Percentiles rank a stretch among this genome's conserved stretches.
Conservation (phyloP, 2,797 vertebrate genomes). For the Gymnocypris eckloni region DNA sequence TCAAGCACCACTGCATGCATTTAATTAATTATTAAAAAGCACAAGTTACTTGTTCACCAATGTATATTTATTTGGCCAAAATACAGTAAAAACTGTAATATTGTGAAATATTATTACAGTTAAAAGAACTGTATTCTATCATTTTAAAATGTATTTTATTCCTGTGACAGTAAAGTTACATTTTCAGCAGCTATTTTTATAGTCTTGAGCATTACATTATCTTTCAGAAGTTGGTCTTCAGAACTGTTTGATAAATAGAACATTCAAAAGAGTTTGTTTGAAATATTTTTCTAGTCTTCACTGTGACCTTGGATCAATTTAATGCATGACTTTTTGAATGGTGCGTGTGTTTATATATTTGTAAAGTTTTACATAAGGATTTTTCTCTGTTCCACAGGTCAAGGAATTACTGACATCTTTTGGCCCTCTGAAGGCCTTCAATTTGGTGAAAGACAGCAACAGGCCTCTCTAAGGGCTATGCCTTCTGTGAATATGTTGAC, state of each 20-base stretch:
- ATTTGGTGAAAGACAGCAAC: slow-evolving; percentile 96
- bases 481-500: slow-evolving; percentile 96
- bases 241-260: not conserved
- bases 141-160: not conserved
- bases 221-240: not conserved
- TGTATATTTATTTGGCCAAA: not conserved
- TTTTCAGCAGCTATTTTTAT: not conserved
- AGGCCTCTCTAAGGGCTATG: slow-evolving; percentile 93
- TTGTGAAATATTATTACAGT: not conserved
- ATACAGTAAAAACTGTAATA: not conserved
- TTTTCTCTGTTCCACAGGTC: slow-evolving; percentile 74
- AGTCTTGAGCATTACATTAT: not conserved
- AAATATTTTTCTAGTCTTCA: not conserved
- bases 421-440: slow-evolving; percentile 93
- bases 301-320: not conserved
- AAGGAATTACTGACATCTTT: slow-evolving; percentile 94
- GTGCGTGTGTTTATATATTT: not conserved
- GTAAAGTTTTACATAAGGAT: not conserved
- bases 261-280: not conserved
- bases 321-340: not conserved
- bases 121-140: not conserved
- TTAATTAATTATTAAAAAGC: not conserved
- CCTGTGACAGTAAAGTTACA: not conserved
- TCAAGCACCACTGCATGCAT: not conserved
- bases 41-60: not conserved